Evolutionary conservation across 2,888 invertebrate genomes (phyloP), one percentile per base, ranked within the genome.

Genomic region (Ochropacha duplaris): DNA sequence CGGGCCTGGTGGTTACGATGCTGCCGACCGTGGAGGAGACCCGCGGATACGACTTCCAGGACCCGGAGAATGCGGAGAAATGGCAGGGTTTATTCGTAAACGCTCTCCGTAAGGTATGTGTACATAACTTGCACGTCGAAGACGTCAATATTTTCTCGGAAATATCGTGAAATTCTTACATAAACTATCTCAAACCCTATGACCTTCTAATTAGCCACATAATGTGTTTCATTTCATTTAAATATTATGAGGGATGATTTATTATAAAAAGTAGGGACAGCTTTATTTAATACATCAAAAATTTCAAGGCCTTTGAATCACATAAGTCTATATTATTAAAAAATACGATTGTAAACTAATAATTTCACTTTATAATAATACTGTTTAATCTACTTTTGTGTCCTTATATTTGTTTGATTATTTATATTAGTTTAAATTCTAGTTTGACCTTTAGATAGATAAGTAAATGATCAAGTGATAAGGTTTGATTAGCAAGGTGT

Each of bases 1-100:
- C 79, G 82, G 88, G 78, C 69, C 67, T 76, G 71, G 68, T 77
- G 82, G 83, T 76, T 86, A 90, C 82, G 79, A 92, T 92, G 92
- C 86, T 93, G 79, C 90, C 92, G 79, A 91, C 92, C 68, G 92
- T 91, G 86, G 92, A 92, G 86, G 93, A 93, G 86, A 88, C 87
- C 74, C 88, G 89, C 72, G 92, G 92, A 68, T 97, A 96, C 93
- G 97, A 98, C 94, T 98, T 98, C 92, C 95, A 95, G 85, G 96
- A 96, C 87, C 96, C 96, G 83, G 98, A 98, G 88, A 98, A 98
- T 93, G 95, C 95, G 75, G 94, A 95, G 73, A 98, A 98, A 94
- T 99, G 98, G 98, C 96, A 96, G 83, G 98, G 98, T 68, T 94
- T 98, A 69, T 96, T 99, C 89, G 95, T 97, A 83, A 95, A 95